Percentiles rank a stretch among this genome's conserved stretches.
These are phyloP conservation scores for Oikopleura dioica DNA, from an alignment of 23 tunicate species.

Conservation along the genomic window DNA sequence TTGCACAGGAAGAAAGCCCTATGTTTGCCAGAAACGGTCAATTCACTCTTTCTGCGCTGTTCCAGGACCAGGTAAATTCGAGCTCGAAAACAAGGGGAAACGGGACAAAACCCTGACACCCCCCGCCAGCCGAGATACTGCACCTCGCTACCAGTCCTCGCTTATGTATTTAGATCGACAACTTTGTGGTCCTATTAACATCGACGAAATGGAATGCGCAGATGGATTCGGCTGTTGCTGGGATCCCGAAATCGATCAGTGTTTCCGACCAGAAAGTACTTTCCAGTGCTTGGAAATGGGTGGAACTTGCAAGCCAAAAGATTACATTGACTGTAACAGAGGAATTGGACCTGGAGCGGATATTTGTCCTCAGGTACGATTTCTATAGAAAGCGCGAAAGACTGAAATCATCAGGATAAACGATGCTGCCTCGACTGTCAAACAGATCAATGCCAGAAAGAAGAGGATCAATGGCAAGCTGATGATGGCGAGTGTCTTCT, in stretches of 20 bases:
- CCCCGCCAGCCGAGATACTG: no score
- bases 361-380: not conserved
- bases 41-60: not conserved
- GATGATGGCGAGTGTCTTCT: not conserved
- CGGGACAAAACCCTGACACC: not conserved
- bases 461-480: not conserved
- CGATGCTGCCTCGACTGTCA: not conserved
- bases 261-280: not conserved
- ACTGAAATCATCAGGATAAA: not conserved
- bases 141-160: no score
- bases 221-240: not conserved
- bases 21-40: not conserved
- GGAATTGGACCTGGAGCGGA: not conserved
- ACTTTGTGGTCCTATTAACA: not conserved
- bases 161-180: not conserved
- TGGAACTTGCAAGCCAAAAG: not conserved
- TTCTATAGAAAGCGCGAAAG: not conserved
- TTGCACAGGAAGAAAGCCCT: not conserved
- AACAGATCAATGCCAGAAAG: not conserved
- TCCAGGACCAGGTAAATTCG: not conserved
- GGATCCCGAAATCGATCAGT: not conserved
- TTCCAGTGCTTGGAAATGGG: not conserved
- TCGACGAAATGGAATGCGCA: not conserved
- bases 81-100: not conserved
- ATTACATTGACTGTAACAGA: not conserved